These are phyloP conservation scores for Meloidogyne chitwoodi DNA, from an alignment of 1,140 invertebrate genomes.

Conservation along the genomic window DNA sequence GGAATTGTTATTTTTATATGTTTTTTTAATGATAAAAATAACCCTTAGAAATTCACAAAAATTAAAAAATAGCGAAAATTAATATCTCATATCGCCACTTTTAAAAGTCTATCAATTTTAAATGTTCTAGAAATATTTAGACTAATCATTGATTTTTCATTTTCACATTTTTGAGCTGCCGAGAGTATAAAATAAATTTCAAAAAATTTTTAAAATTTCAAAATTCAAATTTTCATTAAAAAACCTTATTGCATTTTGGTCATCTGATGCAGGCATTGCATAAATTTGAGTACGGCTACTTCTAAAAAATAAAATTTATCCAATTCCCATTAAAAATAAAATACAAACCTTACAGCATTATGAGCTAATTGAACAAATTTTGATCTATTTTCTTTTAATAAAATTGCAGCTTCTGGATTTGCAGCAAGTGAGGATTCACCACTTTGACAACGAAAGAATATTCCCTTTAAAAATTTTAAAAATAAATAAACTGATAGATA, in stretches of 20 bases:
- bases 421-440: slow-evolving; percentile 15
- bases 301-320: slow-evolving; percentile 11
- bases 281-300: slow-evolving; percentile 21
- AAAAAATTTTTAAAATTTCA: not conserved
- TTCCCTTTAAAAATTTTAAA: not conserved
- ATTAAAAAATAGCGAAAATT: too few relatives aligned
- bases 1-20: too few relatives aligned
- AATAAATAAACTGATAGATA: too few relatives aligned
- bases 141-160: too few relatives aligned
- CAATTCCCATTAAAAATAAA: not conserved
- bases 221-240: not conserved
- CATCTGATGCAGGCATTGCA: slow-evolving; percentile 2
- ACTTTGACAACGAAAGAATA: slow-evolving; percentile 21
- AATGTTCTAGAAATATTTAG: too few relatives aligned
- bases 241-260: slow-evolving; percentile 23
- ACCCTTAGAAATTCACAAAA: too few relatives aligned
- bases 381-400: slow-evolving; percentile 10
- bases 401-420: slow-evolving; percentile 18
- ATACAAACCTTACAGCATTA: slow-evolving; percentile 12
- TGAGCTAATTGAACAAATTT: slow-evolving; percentile 21
- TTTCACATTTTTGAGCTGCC: too few relatives aligned
- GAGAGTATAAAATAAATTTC: too few relatives aligned
- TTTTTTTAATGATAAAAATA: too few relatives aligned
- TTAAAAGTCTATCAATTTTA: too few relatives aligned
- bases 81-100: too few relatives aligned